These are phyloP conservation scores for Formica aserva DNA, from an alignment of 2,888 invertebrate genomes.

Conservation along the genomic window DNA sequence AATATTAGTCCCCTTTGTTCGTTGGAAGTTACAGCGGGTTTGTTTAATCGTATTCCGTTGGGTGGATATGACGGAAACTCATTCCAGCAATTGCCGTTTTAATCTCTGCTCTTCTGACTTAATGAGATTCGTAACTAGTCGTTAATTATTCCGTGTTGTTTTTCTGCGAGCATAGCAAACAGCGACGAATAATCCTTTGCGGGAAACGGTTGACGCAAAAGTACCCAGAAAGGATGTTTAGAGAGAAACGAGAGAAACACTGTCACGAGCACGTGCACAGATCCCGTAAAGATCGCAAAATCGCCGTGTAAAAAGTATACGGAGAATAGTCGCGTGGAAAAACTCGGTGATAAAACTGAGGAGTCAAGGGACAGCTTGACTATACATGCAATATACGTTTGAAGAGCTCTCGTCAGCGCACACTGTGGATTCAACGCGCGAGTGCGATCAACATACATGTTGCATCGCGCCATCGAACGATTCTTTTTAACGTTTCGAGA, in stretches of 20 bases:
- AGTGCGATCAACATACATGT: slow-evolving; percentile 3
- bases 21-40: background rate
- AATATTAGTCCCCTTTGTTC: background rate
- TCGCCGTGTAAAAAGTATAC: background rate
- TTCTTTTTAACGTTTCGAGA: slow-evolving; percentile 38
- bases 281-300: background rate
- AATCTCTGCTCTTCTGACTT: slow-evolving; percentile 4
- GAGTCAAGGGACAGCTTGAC: background rate
- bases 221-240: background rate
- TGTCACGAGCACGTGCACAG: background rate
- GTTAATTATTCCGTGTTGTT: slow-evolving; percentile 28
- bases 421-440: background rate
- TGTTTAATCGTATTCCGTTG: slow-evolving; percentile 2
- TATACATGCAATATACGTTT: slow-evolving; percentile 10
- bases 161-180: background rate
- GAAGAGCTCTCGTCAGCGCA: slow-evolving; percentile 12
- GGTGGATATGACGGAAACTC: background rate
- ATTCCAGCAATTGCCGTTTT: slow-evolving; percentile 24
- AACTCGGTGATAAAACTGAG: slow-evolving; percentile 12
- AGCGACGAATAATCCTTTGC: background rate
- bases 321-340: background rate
- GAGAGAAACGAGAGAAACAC: background rate
- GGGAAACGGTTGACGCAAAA: background rate
- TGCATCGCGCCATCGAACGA: slow-evolving; percentile 13
- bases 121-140: slow-evolving; percentile 14